Evolutionary conservation across 2,113 vertebrate species (phyloP).

Genomic region (Coryphaenoides rupestris): DNA sequence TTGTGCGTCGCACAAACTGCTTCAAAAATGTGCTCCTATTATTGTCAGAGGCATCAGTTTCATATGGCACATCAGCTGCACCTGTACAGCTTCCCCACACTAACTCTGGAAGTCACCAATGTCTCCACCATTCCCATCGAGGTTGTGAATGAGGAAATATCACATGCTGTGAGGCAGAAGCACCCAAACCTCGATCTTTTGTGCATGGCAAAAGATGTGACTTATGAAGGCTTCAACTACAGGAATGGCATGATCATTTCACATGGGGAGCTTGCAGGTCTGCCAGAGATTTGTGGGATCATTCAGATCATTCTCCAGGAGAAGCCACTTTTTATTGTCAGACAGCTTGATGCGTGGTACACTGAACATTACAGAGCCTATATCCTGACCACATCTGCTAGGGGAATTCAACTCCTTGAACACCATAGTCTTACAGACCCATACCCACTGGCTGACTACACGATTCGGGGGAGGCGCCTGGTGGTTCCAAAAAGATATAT

Average conservation of each 20-base stretch:
- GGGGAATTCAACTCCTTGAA: not conserved
- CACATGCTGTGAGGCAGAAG: conserved; percentile 1
- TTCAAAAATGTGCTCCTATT: not conserved
- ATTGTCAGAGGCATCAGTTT: not conserved
- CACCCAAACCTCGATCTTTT: conserved; percentile 8
- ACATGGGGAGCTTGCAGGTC: not conserved
- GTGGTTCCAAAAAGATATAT: conserved; percentile 9
- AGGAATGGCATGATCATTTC: conserved; percentile 11
- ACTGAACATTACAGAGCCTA: too few species aligned
- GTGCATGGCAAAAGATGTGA: conserved; percentile 5
- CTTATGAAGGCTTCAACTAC: conserved; percentile 8
- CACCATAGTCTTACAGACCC: not conserved
- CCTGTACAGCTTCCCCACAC: not conserved
- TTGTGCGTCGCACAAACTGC: not conserved
- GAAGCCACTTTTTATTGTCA: not conserved
- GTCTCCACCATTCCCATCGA: conserved; percentile 18
- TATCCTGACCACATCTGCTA: too few species aligned
- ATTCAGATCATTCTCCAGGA: not conserved
- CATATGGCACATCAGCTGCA: not conserved
- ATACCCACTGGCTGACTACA: conserved; percentile 4
- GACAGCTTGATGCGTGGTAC: not conserved
- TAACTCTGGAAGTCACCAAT: conserved; percentile 7
- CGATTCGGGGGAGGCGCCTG: not conserved
- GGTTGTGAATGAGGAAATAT: conserved; percentile 17
- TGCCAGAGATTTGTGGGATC: not conserved